These are phyloP conservation scores for Epinephelus awoara DNA, from an alignment of 2,797 vertebrate genomes.

Conservation along the genomic window DNA sequence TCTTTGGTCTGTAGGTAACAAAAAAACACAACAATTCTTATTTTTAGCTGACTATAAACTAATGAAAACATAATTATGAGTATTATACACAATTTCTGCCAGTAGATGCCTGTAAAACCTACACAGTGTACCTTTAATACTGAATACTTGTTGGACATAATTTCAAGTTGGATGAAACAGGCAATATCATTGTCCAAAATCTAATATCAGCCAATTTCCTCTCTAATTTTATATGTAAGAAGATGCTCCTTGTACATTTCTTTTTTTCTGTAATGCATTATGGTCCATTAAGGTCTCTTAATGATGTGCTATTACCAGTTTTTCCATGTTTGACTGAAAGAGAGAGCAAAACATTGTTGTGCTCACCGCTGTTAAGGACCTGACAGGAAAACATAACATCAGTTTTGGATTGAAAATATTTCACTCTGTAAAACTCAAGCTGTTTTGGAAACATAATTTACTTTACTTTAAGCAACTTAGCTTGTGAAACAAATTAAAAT, in stretches of 20 bases:
- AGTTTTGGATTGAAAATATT: not conserved
- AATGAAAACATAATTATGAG: too few species aligned
- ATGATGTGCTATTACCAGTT: not conserved
- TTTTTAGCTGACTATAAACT: too few species aligned
- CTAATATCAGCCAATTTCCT: not conserved
- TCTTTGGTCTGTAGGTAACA: too few species aligned
- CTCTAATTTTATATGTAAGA: not conserved
- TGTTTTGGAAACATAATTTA: not conserved
- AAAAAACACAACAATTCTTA: too few species aligned
- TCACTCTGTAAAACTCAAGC: not conserved
- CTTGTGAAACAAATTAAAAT: not conserved
- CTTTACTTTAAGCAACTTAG: not conserved
- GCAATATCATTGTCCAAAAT: not conserved
- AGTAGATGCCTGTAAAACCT: too few species aligned
- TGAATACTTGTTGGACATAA: not conserved
- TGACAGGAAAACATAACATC: not conserved
- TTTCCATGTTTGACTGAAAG: not conserved
- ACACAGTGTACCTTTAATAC: too few species aligned
- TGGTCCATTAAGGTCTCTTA: not conserved
- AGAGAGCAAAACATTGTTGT: not conserved
- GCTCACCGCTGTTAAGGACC: not conserved
- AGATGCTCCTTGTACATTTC: not conserved
- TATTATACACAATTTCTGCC: too few species aligned
- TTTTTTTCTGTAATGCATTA: not conserved
- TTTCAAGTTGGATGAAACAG: not conserved